These are phyloP conservation scores for Cottus gobio DNA, from an alignment of 2,113 vertebrate genomes.

Conservation along the genomic window DNA sequence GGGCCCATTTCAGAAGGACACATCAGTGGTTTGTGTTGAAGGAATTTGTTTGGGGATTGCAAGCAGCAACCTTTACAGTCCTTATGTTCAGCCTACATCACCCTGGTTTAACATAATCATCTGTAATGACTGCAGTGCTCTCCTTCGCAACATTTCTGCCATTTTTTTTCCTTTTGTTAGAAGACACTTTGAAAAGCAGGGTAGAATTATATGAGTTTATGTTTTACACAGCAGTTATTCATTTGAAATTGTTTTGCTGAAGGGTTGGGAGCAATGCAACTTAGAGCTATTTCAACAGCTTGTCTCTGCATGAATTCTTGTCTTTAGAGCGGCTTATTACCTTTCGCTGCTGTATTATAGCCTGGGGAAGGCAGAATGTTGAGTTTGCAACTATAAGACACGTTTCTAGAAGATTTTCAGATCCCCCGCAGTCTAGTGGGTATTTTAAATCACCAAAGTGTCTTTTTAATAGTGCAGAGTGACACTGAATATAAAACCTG, in stretches of 20 bases:
- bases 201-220: constrained; percentile 57
- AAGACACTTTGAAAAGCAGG: constrained; percentile 39
- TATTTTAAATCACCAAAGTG: constrained; percentile 54
- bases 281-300: constrained; percentile 67
- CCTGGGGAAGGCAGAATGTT: constrained; percentile 58
- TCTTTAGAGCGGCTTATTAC: constrained; percentile 76
- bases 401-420: constrained; percentile 44
- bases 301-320: constrained; percentile 68
- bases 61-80: constrained; percentile 47
- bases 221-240: constrained; percentile 68
- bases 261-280: constrained; percentile 58
- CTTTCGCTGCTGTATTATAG: constrained; percentile 55
- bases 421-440: constrained; percentile 46
- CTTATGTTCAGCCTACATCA: constrained; percentile 18
- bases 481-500: constrained; percentile 21
- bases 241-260: constrained; percentile 66
- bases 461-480: constrained; percentile 40
- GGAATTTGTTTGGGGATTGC: constrained; percentile 40
- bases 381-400: constrained; percentile 61
- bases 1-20: constrained; percentile 38
- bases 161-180: constrained; percentile 10
- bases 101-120: constrained; percentile 38
- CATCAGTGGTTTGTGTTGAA: constrained; percentile 24
- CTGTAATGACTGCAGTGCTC: constrained; percentile 36
- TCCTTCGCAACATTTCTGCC: constrained; percentile 15